Percentiles rank a stretch among this genome's conserved stretches.
Conservation (phyloP, 2,888 invertebrate species). For the Panzeria rudis region DNA sequence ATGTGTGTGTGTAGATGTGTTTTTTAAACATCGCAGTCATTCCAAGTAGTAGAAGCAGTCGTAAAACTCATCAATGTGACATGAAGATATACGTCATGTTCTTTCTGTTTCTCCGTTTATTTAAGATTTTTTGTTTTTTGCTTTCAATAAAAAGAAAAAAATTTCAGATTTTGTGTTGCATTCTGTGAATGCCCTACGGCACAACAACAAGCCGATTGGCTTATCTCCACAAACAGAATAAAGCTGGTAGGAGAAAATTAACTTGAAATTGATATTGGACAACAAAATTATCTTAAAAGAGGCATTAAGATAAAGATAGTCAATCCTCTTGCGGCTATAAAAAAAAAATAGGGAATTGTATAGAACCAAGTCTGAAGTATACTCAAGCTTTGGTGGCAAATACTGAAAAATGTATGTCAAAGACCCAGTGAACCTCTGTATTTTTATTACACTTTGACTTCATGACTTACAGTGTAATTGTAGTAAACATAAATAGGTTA, state of each 20-base stretch:
- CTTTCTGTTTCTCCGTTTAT: slow-evolving; percentile 34
- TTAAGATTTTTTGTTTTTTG: background rate
- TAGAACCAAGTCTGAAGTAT: background rate
- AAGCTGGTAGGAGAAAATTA: background rate
- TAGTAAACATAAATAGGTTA: background rate
- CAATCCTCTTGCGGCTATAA: background rate
- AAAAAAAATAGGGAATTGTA: background rate
- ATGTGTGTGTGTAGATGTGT: slow-evolving; percentile 32
- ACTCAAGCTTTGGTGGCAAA: too few species aligned
- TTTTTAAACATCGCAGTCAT: slow-evolving; percentile 50
- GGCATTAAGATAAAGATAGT: background rate
- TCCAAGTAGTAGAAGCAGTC: slow-evolving; percentile 58
- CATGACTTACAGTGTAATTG: background rate
- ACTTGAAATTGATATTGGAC: background rate
- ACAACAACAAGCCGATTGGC: background rate
- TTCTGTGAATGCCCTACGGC: slow-evolving; percentile 38
- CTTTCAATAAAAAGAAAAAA: slow-evolving; percentile 35
- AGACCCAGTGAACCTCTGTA: too few species aligned
- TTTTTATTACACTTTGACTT: background rate
- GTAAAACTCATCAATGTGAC: slow-evolving; percentile 69
- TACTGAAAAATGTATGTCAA: background rate
- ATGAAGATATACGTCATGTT: slow-evolving; percentile 66
- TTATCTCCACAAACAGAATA: background rate
- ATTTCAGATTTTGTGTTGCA: slow-evolving; percentile 20
- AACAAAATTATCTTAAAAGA: background rate